Conservation (phyloP, 2,797 vertebrate species). For the Falco columbarius region DNA sequence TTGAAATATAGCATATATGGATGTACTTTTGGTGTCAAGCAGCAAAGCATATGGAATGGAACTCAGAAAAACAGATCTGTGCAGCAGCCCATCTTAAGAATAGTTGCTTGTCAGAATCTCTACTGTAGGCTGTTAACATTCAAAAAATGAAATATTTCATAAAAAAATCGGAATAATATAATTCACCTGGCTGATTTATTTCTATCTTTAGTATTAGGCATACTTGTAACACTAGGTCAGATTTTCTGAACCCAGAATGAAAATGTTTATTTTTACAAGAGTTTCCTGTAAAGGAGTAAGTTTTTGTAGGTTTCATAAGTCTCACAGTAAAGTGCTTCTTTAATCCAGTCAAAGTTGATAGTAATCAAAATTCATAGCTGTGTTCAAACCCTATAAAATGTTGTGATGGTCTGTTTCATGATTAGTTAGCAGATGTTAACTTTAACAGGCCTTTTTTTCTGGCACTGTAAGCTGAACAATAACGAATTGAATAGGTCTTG, state of each 20-base stretch:
- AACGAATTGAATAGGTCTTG: constrained; percentile 66
- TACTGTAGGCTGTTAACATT: background rate
- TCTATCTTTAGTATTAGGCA: background rate
- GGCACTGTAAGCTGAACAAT: constrained; percentile 60
- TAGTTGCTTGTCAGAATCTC: background rate
- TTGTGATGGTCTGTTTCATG: constrained; percentile 57
- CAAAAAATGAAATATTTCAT: background rate
- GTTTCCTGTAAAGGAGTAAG: background rate
- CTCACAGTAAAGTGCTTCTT: background rate
- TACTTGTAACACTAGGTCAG: background rate
- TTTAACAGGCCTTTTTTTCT: constrained; percentile 62
- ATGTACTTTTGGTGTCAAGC: background rate
- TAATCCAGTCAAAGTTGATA: constrained; percentile 51
- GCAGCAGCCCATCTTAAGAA: background rate
- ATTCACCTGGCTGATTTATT: background rate
- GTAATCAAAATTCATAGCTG: constrained; percentile 64
- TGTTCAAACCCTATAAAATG: constrained; percentile 51
- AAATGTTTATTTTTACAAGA: background rate
- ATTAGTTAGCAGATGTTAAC: constrained; percentile 72
- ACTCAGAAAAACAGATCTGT: background rate
- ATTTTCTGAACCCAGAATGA: background rate
- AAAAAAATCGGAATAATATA: background rate
- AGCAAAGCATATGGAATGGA: background rate
- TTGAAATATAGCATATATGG: background rate
- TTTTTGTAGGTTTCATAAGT: background rate